phyloP scores from a whole-genome alignment of 2,888 invertebrate genomes.

The Ophraella communa region DNA sequence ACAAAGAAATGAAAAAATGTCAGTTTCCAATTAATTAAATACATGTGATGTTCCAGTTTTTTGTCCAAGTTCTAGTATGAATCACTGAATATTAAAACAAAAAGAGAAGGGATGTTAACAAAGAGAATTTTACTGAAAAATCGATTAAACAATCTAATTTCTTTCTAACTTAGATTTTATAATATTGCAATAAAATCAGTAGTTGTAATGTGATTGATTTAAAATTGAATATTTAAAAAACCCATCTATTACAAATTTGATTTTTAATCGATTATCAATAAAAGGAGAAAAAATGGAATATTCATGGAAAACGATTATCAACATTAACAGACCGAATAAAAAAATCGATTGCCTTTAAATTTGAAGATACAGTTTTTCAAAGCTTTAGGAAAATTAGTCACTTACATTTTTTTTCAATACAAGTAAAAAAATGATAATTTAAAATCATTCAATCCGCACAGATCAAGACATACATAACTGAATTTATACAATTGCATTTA shows the following conservation, averaged over 20 bases:
- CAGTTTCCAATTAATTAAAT: too few species aligned
- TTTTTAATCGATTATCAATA: not conserved
- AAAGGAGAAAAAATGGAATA: not conserved
- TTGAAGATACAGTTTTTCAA: not conserved
- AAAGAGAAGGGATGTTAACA: too few species aligned
- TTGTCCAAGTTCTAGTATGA: too few species aligned
- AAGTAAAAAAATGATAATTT: constrained; percentile 45
- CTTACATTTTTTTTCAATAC: constrained; percentile 40
- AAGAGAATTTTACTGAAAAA: too few species aligned
- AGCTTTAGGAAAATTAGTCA: not conserved
- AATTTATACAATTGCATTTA: constrained; percentile 41
- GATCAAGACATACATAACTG: constrained; percentile 42
- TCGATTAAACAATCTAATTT: not conserved
- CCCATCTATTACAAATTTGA: not conserved
- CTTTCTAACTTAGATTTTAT: not conserved
- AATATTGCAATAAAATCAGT: not conserved
- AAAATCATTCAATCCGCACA: constrained; percentile 47
- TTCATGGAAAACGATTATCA: too few species aligned
- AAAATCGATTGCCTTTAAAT: not conserved
- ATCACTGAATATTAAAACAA: too few species aligned
- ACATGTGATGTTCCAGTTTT: too few species aligned
- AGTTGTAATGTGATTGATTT: not conserved
- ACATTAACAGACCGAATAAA: not conserved
- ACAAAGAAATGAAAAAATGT: too few species aligned
- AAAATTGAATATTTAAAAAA: not conserved